Conservation (phyloP, 2,888 invertebrate genomes). For the Agonopterix heracliana region DNA sequence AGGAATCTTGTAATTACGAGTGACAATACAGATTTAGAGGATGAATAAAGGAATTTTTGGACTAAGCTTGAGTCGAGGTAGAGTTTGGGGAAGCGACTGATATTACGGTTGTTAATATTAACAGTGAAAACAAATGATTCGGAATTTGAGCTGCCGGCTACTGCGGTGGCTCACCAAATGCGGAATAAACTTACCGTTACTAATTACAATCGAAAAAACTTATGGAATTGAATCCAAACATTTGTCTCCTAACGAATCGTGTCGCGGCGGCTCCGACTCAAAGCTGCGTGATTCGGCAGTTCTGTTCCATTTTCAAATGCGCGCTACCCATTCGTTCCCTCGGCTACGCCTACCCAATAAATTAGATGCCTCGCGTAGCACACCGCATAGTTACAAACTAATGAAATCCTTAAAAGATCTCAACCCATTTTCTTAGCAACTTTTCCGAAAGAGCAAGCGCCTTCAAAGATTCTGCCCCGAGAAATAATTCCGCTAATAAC, state of each 20-base stretch:
- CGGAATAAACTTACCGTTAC: slow-evolving; percentile 63
- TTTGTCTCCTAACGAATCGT: slow-evolving; percentile 76
- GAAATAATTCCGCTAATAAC: slow-evolving; percentile 75
- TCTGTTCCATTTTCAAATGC: slow-evolving; percentile 65
- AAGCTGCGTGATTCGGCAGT: slow-evolving; percentile 73
- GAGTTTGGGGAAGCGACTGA: too few species aligned
- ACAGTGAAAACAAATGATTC: too few species aligned
- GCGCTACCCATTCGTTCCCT: slow-evolving; percentile 72
- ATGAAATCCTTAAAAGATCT: slow-evolving; percentile 73
- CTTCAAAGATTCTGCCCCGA: slow-evolving; percentile 73
- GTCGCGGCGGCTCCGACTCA: slow-evolving; percentile 64
- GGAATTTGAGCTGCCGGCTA: slow-evolving; percentile 26
- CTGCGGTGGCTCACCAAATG: slow-evolving; percentile 51
- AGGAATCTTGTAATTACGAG: too few species aligned
- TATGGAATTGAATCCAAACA: slow-evolving; percentile 72
- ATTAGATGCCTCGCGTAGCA: slow-evolving; percentile 68
- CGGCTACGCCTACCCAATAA: slow-evolving; percentile 74
- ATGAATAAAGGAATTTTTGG: too few species aligned
- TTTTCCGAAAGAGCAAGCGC: slow-evolving; percentile 74
- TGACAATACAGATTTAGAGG: too few species aligned
- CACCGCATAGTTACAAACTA: slow-evolving; percentile 74
- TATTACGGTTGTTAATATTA: too few species aligned
- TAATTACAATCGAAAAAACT: slow-evolving; percentile 62
- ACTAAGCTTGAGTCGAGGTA: too few species aligned
- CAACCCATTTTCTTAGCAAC: slow-evolving; percentile 76